Base-by-base conservation (phyloP, 2,888 invertebrate species). In the Pyrrhia umbra region DNA sequence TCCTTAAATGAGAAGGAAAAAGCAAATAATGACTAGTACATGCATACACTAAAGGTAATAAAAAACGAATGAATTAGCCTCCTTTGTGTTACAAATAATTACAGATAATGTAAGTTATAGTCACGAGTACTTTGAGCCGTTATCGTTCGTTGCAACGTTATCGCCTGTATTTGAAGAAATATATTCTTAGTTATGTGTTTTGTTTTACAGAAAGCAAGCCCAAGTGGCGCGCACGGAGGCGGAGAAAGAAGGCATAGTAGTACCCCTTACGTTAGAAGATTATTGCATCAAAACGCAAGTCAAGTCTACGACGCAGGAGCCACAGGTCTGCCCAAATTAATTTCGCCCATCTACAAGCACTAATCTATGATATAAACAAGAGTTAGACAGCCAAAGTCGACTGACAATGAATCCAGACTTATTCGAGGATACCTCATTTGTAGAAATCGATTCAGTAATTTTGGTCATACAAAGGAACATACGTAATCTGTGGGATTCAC, bases 221-320 rank as follows among this genome's bases (percentile, higher is more conserved):
- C 97, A 98, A 89, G 98, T 98, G 20, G 99, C 99, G 30, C 97
- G 98, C 87, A 96, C 97, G 52, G 99, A 99, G 77, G 99, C 99
- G 0, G 98, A 98, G 89, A 97, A 98, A 76, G 99, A 99, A 93
- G 99, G 99, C 77, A 98, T 99, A 74, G 97, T 97, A 57, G 99
- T 99, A 82, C 99, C 99, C 10, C 96, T 98, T 82, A 99, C 99
- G 2, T 95, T 99, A 88, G 99, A 99, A 95, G 99, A 99, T 92
- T 99, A 99, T 94, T 99, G 99, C 94, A 98, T 99, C 88, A 98
- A 98, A 92, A 97, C 98, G 46, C 97, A 97, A 91, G 97, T 98
- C 79, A 98, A 98, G 95, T 97, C 98, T 10, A 96, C 97, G 80
- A 97, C 98, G 84, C 97, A 97, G 77, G 97, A 97, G 86, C 96